Conservation (phyloP, 30 jellyfish, hydroid and myxozoan genomes). For the Cassiopea xamachana region DNA sequence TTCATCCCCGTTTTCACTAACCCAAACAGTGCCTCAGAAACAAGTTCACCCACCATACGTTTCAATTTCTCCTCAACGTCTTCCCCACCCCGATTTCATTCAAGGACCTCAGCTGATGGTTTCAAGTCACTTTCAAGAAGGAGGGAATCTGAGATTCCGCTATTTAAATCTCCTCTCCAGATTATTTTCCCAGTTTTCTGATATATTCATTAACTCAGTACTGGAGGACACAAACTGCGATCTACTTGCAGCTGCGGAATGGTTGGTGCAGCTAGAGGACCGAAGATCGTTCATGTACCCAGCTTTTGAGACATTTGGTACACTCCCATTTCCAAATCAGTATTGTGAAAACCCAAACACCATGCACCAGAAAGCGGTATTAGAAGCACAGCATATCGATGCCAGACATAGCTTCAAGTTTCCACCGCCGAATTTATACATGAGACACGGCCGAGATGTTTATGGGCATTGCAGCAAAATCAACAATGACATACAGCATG, state of each 20-base stretch:
- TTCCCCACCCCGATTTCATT: conserved; percentile 17
- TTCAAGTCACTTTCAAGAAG: conserved; percentile 41
- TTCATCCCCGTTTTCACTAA: conserved; percentile 11
- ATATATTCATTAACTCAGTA: conserved; percentile 64
- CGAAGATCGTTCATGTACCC: conserved; percentile 76
- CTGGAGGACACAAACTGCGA: conserved; percentile 68
- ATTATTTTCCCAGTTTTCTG: conserved; percentile 69
- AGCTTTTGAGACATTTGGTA: conserved; percentile 45
- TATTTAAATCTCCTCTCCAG: conserved; percentile 36
- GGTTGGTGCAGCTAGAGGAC: conserved; percentile 71
- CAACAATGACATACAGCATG: background rate
- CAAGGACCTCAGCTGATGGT: conserved; percentile 9
- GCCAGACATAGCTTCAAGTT: conserved; percentile 1
- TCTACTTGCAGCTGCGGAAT: conserved; percentile 70
- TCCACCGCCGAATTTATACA: background rate
- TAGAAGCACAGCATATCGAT: background rate
- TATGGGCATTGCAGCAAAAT: background rate
- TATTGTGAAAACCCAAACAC: conserved; percentile 20
- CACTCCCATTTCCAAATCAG: conserved; percentile 37
- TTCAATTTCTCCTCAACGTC: conserved; percentile 24
- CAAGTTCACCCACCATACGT: background rate
- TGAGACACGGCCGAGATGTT: background rate
- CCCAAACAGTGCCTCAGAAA: conserved; percentile 23
- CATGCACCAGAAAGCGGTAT: conserved; percentile 5
- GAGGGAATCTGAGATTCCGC: conserved; percentile 48